phyloP scores from a whole-genome alignment of 1,140 invertebrate genomes.

The Panagrolaimus sp. region DNA sequence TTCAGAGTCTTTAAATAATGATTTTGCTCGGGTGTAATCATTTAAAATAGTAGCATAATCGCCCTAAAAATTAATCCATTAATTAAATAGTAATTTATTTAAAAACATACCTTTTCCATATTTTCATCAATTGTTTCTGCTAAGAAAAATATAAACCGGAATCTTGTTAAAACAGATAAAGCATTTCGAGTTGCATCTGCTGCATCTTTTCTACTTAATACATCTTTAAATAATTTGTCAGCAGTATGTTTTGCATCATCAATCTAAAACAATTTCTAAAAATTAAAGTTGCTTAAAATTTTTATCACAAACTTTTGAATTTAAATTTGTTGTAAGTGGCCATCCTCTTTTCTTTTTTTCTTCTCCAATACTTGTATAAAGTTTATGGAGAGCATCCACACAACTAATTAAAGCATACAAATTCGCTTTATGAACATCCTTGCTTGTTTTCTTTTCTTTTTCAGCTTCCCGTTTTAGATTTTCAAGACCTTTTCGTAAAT shows the following conservation, averaged over 20 bases:
- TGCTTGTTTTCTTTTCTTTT: slow-evolving; percentile 46
- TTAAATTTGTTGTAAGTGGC: slow-evolving; percentile 20
- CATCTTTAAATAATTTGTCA: slow-evolving; percentile 85
- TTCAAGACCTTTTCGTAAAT: slow-evolving; percentile 42
- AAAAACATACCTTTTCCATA: slow-evolving; percentile 69
- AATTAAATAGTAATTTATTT: slow-evolving; percentile 11
- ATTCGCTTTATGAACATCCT: slow-evolving; percentile 56
- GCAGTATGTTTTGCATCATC: slow-evolving; percentile 81
- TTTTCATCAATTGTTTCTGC: slow-evolving; percentile 83
- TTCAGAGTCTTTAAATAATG: slow-evolving; percentile 89
- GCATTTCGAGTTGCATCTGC: slow-evolving; percentile 92
- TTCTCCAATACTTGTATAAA: slow-evolving; percentile 23
- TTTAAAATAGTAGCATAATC: slow-evolving; percentile 96
- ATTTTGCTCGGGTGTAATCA: slow-evolving; percentile 90
- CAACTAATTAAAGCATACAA: slow-evolving; percentile 54
- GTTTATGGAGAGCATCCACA: slow-evolving; percentile 50
- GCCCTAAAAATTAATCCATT: slow-evolving; percentile 62
- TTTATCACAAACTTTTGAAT: slow-evolving; percentile 15
- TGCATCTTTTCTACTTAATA: slow-evolving; percentile 81
- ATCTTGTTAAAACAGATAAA: slow-evolving; percentile 79
- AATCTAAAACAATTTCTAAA: slow-evolving; percentile 51
- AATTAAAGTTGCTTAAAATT: neutral
- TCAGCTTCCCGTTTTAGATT: slow-evolving; percentile 44
- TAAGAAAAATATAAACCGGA: slow-evolving; percentile 85
- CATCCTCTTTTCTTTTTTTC: slow-evolving; percentile 9